A percentile compares a stretch with the other conserved stretches of the same genome.
phyloP scores from a whole-genome alignment of 2,113 vertebrate species.

The Rhodinocichla rosea region DNA sequence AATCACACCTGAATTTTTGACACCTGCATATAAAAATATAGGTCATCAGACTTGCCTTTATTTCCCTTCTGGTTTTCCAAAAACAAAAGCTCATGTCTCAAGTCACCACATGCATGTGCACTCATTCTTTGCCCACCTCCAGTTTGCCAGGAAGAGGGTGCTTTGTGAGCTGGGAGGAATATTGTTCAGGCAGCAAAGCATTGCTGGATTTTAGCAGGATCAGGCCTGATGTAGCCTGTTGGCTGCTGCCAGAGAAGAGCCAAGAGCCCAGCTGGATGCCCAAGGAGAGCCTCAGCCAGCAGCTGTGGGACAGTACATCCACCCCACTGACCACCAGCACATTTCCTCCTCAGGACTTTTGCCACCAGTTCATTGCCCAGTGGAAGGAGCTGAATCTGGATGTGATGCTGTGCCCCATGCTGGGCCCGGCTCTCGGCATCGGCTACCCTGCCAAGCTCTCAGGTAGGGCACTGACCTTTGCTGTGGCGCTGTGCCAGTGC shows the following conservation, averaged over 20 bases:
- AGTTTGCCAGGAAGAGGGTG: neutral
- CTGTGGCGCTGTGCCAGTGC: neutral
- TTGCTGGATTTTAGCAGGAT: neutral
- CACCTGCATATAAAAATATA: neutral
- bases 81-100: neutral
- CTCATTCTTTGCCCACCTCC: neutral
- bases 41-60: neutral
- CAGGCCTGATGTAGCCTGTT: neutral
- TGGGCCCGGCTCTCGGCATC: conserved; percentile 73
- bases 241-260: neutral
- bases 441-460: conserved; percentile 48
- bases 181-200: neutral
- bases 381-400: conserved; percentile 82
- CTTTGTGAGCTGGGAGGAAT: neutral
- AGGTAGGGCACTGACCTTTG: conserved; percentile 33
- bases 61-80: neutral
- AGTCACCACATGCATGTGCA: accelerated
- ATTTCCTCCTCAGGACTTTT: conserved; percentile 70
- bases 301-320: neutral
- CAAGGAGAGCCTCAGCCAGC: neutral
- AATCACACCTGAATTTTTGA: neutral
- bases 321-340: neutral
- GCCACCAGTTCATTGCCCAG: conserved; percentile 69
- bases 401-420: conserved; percentile 78
- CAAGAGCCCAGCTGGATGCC: neutral